Evolutionary conservation across 2,888 invertebrate genomes (phyloP), one percentile per base, ranked within the genome.

Genomic region (Drosophila incognita): DNA sequence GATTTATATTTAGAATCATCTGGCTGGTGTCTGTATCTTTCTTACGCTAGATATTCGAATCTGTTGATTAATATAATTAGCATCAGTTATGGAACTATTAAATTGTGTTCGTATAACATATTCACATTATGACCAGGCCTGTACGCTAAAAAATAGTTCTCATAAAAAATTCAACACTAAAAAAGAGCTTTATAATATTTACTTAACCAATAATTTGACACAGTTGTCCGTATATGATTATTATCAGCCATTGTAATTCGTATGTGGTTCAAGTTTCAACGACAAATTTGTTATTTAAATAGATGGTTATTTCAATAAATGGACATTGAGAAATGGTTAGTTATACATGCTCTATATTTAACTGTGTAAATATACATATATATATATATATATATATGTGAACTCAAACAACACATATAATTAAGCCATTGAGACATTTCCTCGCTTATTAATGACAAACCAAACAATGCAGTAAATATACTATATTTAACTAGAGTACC

Each of bases 401-500:
- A 36, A 10, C 13, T 18, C 18, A 18, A 21, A n/a, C 4, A 56
- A 40, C 7, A 56, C 6, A 56, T n/a, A 38, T n/a, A 29, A 29
- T 42, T 42, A 33, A 27, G 7, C 38, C 48, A 53, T 38, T 35
- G 35, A 56, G 27, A 33, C 18, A 56, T 40, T 69, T 69, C 35
- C 35, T 24, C 57, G 15, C 11, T 24, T 8, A 29, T 51, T 51
- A 35, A 57, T 31, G 29, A n/a, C 68, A 57, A 49, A 68, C 33
- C 56, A 57, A 36, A 69, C 35, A 56, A 69, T 42, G 51, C 35
- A 68, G 35, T 24, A 10, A 2, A 24, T 57, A 24, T 57, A 24
- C 57, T 35, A 36, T 24, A 69, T 51, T 36, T 4, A 35, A 31
- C 8, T n/a, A 71, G 70, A 48, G 70, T 58, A 58, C 29, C 4